phyloP scores from a whole-genome alignment of 1,140 invertebrate genomes.

The Drosophila grimshawi region DNA sequence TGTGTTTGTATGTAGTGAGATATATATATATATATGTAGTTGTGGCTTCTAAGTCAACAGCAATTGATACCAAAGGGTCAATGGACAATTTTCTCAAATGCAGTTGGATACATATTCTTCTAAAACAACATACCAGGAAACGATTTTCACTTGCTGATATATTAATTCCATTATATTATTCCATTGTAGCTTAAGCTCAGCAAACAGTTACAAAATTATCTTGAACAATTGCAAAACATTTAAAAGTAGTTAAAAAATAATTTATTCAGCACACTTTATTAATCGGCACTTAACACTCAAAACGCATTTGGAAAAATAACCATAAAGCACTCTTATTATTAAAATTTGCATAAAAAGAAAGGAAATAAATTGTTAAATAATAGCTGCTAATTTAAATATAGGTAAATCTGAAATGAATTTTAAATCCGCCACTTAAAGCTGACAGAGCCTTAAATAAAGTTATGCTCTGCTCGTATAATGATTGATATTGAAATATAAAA shows the following conservation, averaged over 20 bases:
- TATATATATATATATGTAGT: background rate
- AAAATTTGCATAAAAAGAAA: background rate
- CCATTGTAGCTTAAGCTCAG: too few relatives aligned
- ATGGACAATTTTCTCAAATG: background rate
- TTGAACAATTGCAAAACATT: background rate
- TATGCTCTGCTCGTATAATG: background rate
- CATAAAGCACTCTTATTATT: background rate
- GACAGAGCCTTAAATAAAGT: background rate
- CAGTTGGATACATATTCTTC: background rate
- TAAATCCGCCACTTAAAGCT: background rate
- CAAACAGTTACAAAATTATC: background rate
- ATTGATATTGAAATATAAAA: background rate
- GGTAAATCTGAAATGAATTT: background rate
- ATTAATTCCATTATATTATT: too few relatives aligned
- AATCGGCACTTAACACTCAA: background rate
- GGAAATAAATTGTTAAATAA: background rate
- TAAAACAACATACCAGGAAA: background rate
- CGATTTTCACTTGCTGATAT: background rate
- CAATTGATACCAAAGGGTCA: background rate
- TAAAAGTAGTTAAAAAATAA: background rate
- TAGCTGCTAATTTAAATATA: background rate
- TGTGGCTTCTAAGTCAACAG: too few relatives aligned
- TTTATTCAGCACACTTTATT: background rate
- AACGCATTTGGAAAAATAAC: background rate
- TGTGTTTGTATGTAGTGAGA: background rate